Evolutionary conservation across 2,113 vertebrate species (phyloP).

Genomic region (Reinhardtius hippoglossoides): DNA sequence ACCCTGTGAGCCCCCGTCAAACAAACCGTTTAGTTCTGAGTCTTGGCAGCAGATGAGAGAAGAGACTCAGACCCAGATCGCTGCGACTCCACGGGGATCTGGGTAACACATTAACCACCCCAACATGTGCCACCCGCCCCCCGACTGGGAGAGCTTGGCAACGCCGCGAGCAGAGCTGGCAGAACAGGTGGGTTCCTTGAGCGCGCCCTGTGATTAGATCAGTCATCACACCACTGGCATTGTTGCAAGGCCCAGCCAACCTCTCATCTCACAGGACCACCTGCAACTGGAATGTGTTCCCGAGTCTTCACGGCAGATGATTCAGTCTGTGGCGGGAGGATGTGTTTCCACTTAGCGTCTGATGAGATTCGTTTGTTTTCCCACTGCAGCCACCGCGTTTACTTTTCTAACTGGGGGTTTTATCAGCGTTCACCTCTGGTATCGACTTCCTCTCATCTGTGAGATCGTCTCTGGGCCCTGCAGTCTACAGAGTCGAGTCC

Average conservation of each 20-base stretch:
- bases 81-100: constrained; percentile 59
- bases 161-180: constrained; percentile 30
- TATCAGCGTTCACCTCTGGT: not conserved
- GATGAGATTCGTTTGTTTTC: constrained; percentile 29
- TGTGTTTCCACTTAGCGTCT: constrained; percentile 61
- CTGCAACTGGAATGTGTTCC: constrained; percentile 62
- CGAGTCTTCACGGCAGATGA: constrained; percentile 60
- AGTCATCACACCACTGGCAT: constrained; percentile 69
- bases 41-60: constrained; percentile 78
- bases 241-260: constrained; percentile 47
- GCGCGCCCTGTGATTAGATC: constrained; percentile 71
- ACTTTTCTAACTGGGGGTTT: constrained; percentile 23
- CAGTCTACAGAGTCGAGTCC: constrained; percentile 15
- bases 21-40: constrained; percentile 68
- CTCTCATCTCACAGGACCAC: constrained; percentile 68
- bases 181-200: constrained; percentile 70
- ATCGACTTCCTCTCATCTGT: constrained; percentile 35
- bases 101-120: constrained; percentile 61
- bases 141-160: constrained; percentile 55
- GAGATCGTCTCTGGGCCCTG: constrained; percentile 2
- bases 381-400: constrained; percentile 40
- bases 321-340: constrained; percentile 39
- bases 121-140: constrained; percentile 64
- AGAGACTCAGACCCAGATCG: constrained; percentile 59
- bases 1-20: constrained; percentile 40